phyloP scores from a whole-genome alignment of 2,888 invertebrate genomes.

The Antitype chi region DNA sequence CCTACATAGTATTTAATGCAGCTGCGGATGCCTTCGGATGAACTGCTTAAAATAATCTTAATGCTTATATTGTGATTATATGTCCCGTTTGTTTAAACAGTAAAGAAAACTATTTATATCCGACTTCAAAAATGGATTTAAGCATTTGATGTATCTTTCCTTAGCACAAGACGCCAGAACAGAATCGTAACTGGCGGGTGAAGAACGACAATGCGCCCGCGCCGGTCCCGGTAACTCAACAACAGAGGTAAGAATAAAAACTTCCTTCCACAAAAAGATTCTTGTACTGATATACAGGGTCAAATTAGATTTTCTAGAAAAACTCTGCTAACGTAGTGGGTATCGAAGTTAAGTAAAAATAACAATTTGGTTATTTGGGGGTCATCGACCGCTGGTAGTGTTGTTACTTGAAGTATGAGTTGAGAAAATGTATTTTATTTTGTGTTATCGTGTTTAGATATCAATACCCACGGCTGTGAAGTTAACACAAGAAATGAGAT shows the following conservation, averaged over 20 bases:
- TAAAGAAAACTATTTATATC: background rate
- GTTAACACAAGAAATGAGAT: background rate
- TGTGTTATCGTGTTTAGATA: no score
- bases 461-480: no score
- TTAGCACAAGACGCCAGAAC: conserved; percentile 64
- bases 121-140: background rate
- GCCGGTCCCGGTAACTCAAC: conserved; percentile 48
- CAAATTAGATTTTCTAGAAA: background rate
- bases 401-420: background rate
- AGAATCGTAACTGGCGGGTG: conserved; percentile 76
- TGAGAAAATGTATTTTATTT: background rate
- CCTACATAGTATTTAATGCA: background rate
- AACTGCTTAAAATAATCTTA: background rate
- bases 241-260: conserved; percentile 64
- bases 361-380: no score
- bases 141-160: background rate
- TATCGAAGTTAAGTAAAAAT: no score
- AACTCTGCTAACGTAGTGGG: background rate
- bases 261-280: background rate
- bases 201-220: conserved; percentile 65
- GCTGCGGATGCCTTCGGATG: no score
- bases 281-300: background rate
- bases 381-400: no score
- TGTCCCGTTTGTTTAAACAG: background rate
- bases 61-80: background rate